A percentile compares a stretch with the other conserved stretches of the same genome.
phyloP scores from a whole-genome alignment of 2,888 invertebrate genomes.

The Octonoba sinensis region DNA sequence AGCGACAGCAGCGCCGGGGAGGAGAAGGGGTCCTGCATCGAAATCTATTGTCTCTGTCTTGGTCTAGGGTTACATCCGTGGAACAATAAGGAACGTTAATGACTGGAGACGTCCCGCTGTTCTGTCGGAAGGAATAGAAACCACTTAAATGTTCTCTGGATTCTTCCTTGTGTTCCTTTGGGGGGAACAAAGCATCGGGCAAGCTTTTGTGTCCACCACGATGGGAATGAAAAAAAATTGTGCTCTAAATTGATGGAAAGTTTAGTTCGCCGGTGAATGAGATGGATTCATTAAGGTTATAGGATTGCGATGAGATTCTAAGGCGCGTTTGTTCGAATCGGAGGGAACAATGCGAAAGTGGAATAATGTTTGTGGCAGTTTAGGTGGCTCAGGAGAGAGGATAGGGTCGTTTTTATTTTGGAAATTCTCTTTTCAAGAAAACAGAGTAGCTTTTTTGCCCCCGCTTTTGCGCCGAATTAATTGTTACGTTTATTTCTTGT shows the following conservation, averaged over 20 bases:
- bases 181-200: slow-evolving; percentile 12
- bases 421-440: too few species aligned
- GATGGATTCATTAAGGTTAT: slow-evolving; percentile 39
- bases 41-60: slow-evolving; percentile 46
- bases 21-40: slow-evolving; percentile 22
- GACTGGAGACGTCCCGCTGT: slow-evolving; percentile 30
- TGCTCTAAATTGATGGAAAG: slow-evolving; percentile 26
- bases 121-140: slow-evolving; percentile 35
- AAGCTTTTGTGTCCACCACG: slow-evolving; percentile 15
- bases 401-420: too few species aligned
- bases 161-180: slow-evolving; percentile 24
- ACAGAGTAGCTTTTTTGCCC: too few species aligned
- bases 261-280: slow-evolving; percentile 21
- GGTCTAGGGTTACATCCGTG: slow-evolving; percentile 53
- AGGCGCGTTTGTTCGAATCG: slow-evolving; percentile 24
- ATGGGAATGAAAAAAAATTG: slow-evolving; percentile 6
- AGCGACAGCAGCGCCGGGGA: slow-evolving; percentile 39
- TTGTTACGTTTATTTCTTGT: too few species aligned
- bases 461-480: too few species aligned
- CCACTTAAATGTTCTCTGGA: slow-evolving; percentile 44
- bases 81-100: slow-evolving; percentile 59
- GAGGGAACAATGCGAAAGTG: not conserved
- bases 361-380: slow-evolving; percentile 15
- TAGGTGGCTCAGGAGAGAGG: not conserved
- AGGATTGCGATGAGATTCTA: slow-evolving; percentile 37